phyloP scores from a whole-genome alignment of 2,888 invertebrate species.

The Agrotis ipsilon region DNA sequence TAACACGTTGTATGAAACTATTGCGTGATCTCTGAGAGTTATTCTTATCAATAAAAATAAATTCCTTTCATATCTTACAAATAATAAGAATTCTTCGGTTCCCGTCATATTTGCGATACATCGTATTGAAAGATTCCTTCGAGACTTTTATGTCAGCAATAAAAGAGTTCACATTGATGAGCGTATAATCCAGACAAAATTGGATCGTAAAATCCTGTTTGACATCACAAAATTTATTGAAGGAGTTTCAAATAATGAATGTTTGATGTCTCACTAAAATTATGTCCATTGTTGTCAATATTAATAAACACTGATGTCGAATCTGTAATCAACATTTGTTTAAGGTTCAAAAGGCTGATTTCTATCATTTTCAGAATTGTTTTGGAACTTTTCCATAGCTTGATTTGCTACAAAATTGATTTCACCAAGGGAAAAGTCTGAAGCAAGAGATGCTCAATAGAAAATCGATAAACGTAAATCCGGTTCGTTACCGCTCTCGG shows the following conservation, averaged over 20 bases:
- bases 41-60: not conserved
- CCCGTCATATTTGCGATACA: constrained; percentile 46
- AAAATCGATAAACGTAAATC: constrained; percentile 53
- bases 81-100: constrained; percentile 9
- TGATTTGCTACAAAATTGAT: constrained; percentile 23
- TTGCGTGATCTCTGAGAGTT: not conserved
- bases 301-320: constrained; percentile 20
- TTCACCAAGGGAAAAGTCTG: constrained; percentile 21
- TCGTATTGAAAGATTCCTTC: constrained; percentile 58
- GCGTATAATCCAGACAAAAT: constrained; percentile 63
- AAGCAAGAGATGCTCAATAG: constrained; percentile 39
- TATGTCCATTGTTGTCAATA: constrained; percentile 35
- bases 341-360: not conserved
- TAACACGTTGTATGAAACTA: not conserved
- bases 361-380: not conserved
- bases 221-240: constrained; percentile 61
- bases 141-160: constrained; percentile 59
- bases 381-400: not conserved
- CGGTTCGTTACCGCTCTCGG: constrained; percentile 41
- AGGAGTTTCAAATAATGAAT: constrained; percentile 56
- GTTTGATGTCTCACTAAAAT: constrained; percentile 50
- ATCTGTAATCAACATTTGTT: not conserved
- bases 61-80: not conserved
- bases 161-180: constrained; percentile 64
- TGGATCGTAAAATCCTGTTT: constrained; percentile 65